Base-by-base conservation (phyloP, 2,113 vertebrate species). In the Psilopogon haemacephalus region DNA sequence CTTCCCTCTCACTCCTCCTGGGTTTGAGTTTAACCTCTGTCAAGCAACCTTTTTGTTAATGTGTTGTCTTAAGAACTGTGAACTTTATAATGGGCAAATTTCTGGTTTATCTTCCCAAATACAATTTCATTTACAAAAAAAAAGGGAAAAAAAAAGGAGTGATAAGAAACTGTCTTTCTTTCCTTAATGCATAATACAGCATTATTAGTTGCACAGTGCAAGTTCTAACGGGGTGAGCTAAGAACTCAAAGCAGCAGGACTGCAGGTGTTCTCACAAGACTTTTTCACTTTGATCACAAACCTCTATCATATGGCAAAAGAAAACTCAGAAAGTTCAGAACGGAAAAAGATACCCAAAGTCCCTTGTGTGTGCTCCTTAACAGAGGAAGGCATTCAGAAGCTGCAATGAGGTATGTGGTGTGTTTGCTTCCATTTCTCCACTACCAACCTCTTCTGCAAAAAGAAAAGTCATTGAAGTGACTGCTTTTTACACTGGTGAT, bases 261-360 rank as follows among this genome's bases (percentile, higher is more conserved):
- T 58, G 19, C 69, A 87, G 40, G 46, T 33, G 30, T 56, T 88
- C 54, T 70, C 75, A 88, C 58, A 73, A 37, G 0, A 30, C n/a
- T n/a, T 78, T 56, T 78, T 62, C 33, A 75, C 74, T 90, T 81
- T 81, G 55, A 92, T 81, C 38, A 68, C n/a, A 90, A 75, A 88
- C 8, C 18, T 72, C 30, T 12, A 71, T n/a, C 46, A 77, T 18
- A 37, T 2, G 4, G 59, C 32, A 44, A 59, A 58, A 88, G 40
- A 86, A 64, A 72, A 52, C 35, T 50, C 32, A 71, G n/a, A 12
- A 89, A 69, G 27, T 38, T 73, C 44, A 48, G 35, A 48, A 26
- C 35, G 69, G 35, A 75, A 89, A 50, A 7, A 68, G 48, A 68
- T 38, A 90, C 20, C 20, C 69, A 4, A 80, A 84, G 27, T 26